Evolutionary conservation across 2,888 invertebrate species (phyloP), one percentile per base, ranked within the genome.

Genomic region (Microctonus aethiopoides): DNA sequence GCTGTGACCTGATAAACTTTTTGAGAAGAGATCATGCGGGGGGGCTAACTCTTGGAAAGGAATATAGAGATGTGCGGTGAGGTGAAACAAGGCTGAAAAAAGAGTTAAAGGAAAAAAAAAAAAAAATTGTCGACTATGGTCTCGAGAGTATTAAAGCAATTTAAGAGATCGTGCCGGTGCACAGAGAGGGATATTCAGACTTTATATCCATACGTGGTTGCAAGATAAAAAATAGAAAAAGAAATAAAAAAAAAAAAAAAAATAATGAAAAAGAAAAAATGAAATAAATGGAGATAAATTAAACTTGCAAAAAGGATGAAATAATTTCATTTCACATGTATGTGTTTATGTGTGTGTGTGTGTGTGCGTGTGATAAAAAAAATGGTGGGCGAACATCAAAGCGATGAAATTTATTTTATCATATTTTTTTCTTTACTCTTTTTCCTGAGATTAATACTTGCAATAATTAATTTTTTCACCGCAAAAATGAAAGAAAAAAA

Each of bases 1-100:
- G 77, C 79, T 73, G 75, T 70, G 76, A 75, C 74, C 75, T 74
- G 66, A 67, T 72, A 71, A 78, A 77, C 76, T 78, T 75, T 71
- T 61, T 71, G 70, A 73, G 74, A 34, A 20, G 66, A 34, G 2
- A 5, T 16, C 56, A 52, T 62, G 54, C 22, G 60, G 22, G 46
- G 32, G 41, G 57, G 57, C 24, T 60, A 11, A 13, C 20, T 57
- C 51, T 26, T 10, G 63, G 61, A 22, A 26, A 34, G 46, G 34
- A n/a, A 26, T 16, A 32, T 29, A 36, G 41, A 66, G 66, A 66
- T 54, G 26, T 29, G 32, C 56, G 34, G 54, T 61, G 41, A 34
- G 11, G 66, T 34, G 70, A 70, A 34, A 62, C 67, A 64, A 51
- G 29, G 63, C 36, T 52, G 20, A 26, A 34, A 46, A 66, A 32